Evolutionary conservation across 2,797 vertebrate species (phyloP), one percentile per base, ranked within the genome.

Genomic region (Silurus lanzhouensis): DNA sequence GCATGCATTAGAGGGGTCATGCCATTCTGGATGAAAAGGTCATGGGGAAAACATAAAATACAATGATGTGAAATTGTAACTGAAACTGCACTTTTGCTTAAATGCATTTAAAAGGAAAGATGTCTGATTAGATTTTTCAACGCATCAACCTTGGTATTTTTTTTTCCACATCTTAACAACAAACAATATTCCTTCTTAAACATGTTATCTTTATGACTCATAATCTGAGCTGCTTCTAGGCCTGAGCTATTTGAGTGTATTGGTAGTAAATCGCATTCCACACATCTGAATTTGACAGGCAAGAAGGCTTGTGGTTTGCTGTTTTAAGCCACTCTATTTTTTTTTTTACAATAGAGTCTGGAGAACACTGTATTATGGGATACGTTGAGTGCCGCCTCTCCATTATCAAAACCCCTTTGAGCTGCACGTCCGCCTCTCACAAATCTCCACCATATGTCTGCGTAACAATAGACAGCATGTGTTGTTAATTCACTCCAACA

Each of bases 1-100:
- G 97, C 97, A 0, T 99, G 97, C 98, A 99, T 99, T 77, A 99
- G 96, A n/a, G 97, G 97, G 0, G 97, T 99, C 98, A 99, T 99
- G 83, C 98, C 98, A 79, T 98, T 96, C 98, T 99, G 46, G 97
- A 96, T 67, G 25, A 9, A 55, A 81, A 20, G 63, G 17, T 81
- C 2, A 81, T 67, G 8, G 6, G 0, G 96, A 79, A 48, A 63
- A 66, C 7, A 75, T 74, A 67, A 66, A 74, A 46, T 63, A 20
- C 17, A 83, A 58, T 75, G 14, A 82, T 27, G 52, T 71, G 22
- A 82, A 20, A 70, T n/a, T 58, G 20, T 44, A 58, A 38, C 2
- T 60, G 55, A 17, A 83, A 61, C 12, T 96, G 0, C 22, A 77
- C 17, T 20, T 60, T 61, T 78, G 13, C 38, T 12, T 17, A 6